These are phyloP conservation scores for Nipponia nippon DNA, from an alignment of 2,113 vertebrate genomes.

Conservation along the genomic window DNA sequence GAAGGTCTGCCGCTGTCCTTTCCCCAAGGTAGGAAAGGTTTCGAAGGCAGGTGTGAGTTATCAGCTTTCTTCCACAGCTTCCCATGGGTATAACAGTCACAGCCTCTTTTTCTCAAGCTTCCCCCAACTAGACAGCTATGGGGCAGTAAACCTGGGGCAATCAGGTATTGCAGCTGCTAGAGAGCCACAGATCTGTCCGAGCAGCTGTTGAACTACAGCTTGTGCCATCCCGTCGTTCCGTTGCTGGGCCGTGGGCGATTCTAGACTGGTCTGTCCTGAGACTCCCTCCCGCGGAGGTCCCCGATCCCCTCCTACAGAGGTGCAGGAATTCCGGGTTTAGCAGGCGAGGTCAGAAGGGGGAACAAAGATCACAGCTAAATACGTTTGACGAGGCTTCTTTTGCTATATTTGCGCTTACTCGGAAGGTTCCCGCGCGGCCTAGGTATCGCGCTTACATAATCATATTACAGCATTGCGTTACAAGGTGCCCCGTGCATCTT, in stretches of 20 bases:
- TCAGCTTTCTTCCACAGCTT: background rate
- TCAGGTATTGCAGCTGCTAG: rapidly evolving
- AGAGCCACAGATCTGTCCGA: background rate
- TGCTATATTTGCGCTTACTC: background rate
- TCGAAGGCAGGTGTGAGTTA: background rate
- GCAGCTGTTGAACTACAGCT: background rate
- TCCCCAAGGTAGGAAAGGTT: background rate
- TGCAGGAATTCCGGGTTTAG: background rate
- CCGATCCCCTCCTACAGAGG: background rate
- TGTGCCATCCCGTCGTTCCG: background rate
- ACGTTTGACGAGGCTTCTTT: background rate
- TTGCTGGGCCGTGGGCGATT: background rate
- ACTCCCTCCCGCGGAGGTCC: background rate
- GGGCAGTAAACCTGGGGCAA: background rate
- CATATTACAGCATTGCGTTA: slow-evolving; percentile 1
- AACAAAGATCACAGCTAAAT: background rate
- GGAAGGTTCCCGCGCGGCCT: background rate
- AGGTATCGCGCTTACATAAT: background rate
- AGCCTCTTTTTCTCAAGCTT: background rate
- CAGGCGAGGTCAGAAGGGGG: background rate
- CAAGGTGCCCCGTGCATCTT: slow-evolving; percentile 33
- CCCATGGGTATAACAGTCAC: background rate
- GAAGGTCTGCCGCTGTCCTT: background rate
- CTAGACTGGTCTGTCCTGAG: background rate
- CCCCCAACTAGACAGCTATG: background rate